Evolutionary conservation across 37 sponge, comb jelly and placozoan species (phyloP), one percentile per base, ranked within the genome.

Genomic region (Agelas oroides): DNA sequence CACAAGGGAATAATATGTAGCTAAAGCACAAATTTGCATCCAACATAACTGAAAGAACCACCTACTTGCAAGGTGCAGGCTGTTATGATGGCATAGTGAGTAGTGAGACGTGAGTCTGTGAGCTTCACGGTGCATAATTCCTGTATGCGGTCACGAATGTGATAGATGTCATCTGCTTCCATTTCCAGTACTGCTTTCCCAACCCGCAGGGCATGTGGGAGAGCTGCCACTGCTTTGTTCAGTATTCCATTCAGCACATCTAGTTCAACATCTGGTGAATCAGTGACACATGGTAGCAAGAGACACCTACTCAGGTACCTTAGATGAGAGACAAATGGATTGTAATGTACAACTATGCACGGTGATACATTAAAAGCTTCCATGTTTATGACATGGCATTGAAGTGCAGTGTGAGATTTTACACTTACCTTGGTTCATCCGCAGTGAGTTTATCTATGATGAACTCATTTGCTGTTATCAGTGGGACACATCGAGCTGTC

Each of bases 301-400:
- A 69, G 18, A 69, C 70, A 69, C 70, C 70, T 69, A 31, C 70
- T 38, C 30, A 69, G 70, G 70, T 38, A 69, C 37, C 70, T 69
- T 3, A 46, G 8, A 8, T 46, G 46, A 46, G 8, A 46, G n/a
- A n/a, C n/a, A n/a, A n/a, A n/a, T n/a, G n/a, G n/a, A n/a, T n/a
- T n/a, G n/a, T n/a, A n/a, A n/a, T n/a, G n/a, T n/a, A n/a, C n/a
- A n/a, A n/a, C n/a, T n/a, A n/a, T n/a, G n/a, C n/a, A n/a, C n/a
- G n/a, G n/a, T n/a, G n/a, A 46, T 46, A 8, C 46, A 46, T 3
- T 46, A 8, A 46, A 46, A 46, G n/a, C n/a, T n/a, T 46, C 8
- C 46, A 46, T 46, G 46, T 46, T 12, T 46, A 46, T 8, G 3
- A 8, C 46, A 12, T 46, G 46, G 3, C 46, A 46, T 46, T 46